Base-by-base conservation (phyloP, 2,888 invertebrate genomes). In the Dinocampus coccinellae region DNA sequence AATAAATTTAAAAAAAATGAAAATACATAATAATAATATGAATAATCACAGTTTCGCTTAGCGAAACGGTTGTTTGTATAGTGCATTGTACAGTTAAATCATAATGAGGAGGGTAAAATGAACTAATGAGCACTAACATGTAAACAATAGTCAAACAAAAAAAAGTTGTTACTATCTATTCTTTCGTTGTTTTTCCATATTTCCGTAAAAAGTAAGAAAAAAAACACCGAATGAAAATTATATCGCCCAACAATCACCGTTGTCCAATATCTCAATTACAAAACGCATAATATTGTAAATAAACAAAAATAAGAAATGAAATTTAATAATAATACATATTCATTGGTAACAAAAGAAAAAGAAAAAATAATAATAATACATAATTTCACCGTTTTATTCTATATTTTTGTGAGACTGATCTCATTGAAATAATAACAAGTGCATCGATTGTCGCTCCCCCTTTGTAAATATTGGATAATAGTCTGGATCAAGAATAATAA, bases 21-120 rank as follows among this genome's bases (percentile, higher is more conserved):
- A 71, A 20, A 65, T 42, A 72, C 36, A 39, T 39, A 53, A 70
- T n/a, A n/a, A n/a, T n/a, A n/a, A n/a, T n/a, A n/a, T n/a, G n/a
- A 70, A 68, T 69, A 75, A 70, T 60, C 64, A 61, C 58, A 69
- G 69, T 73, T 73, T 76, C 75, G 70, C 10, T 13, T 33, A 10
- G n/a, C 55, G 36, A 53, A 53, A 65, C 36, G 34, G 29, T 65
- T 55, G 55, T 65, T 65, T 71, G 71, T 71, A 71, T 67, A 71
- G 66, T 61, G 26, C 42, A 65, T 66, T 70, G 70, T 70, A 66
- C 70, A 70, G 70, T 66, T 66, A 20, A 66, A 65, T 70, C 34
- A 47, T 70, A 34, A 70, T 47, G 36, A 66, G 53, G 58, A 47
- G 34, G 53, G 53, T 68, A 22, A 16, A 61, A 52, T 33, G 47